Percentiles rank a stretch among this genome's conserved stretches.
phyloP scores from a whole-genome alignment of 2,113 vertebrate species.

The Ceyx margarethae region DNA sequence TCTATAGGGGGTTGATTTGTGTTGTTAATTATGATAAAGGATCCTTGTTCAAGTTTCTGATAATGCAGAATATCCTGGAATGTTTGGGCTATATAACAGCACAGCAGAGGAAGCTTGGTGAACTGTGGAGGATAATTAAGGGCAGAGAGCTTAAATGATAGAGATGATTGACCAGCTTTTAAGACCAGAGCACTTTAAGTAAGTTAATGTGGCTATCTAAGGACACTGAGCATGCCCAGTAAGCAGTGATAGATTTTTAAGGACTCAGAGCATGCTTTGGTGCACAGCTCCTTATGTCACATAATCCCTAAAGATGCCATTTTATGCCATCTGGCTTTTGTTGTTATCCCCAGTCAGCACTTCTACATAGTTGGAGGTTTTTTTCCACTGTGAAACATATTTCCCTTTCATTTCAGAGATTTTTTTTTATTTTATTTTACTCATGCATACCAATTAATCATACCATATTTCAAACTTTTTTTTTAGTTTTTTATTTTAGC shows the following conservation, averaged over 20 bases:
- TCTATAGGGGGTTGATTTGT: not conserved
- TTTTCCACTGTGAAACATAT: constrained; percentile 66
- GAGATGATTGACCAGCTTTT: constrained; percentile 54
- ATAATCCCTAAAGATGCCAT: constrained; percentile 78
- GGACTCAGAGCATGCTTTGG: constrained; percentile 70
- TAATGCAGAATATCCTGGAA: not conserved
- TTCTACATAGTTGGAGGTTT: constrained; percentile 69
- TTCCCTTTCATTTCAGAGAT: constrained; percentile 50
- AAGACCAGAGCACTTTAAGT: constrained; percentile 11
- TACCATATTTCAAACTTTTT: constrained; percentile 41
- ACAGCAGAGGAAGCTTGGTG: constrained; percentile 23
- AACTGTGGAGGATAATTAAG: constrained; percentile 34
- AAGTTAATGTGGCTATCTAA: constrained; percentile 70
- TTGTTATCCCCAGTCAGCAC: constrained; percentile 76
- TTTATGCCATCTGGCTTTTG: constrained; percentile 80
- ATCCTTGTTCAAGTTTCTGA: constrained; percentile 12
- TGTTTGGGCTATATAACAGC: constrained; percentile 8
- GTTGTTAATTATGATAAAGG: not conserved
- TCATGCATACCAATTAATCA: constrained; percentile 60
- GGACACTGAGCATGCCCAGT: constrained; percentile 70
- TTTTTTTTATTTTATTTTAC: not conserved
- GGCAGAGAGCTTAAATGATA: constrained; percentile 28
- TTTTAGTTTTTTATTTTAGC: not conserved
- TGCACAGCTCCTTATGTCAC: constrained; percentile 68
- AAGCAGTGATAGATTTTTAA: constrained; percentile 46